Evolutionary conservation across 2,113 vertebrate species (phyloP).

Genomic region (Silurus asotus): DNA sequence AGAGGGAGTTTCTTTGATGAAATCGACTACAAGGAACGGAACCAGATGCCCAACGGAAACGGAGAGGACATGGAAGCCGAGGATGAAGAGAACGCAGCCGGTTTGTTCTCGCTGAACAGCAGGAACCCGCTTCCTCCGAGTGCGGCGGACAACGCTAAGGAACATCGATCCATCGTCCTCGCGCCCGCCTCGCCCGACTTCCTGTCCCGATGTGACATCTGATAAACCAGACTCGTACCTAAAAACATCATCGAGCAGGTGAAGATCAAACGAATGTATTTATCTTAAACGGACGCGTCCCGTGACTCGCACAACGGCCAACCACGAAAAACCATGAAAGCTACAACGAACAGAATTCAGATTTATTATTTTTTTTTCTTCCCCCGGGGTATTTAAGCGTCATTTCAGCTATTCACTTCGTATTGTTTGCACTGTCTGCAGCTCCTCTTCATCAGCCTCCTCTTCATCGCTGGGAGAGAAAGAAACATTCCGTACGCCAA

Average conservation of each 20-base stretch:
- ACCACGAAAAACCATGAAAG: not conserved
- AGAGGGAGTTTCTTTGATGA: conserved; percentile 56
- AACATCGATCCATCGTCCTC: conserved; percentile 60
- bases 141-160: conserved; percentile 54
- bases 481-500: conserved; percentile 46
- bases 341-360: not conserved
- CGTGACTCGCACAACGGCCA: not conserved
- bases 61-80: conserved; percentile 79
- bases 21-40: conserved; percentile 22
- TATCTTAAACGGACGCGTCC: not conserved
- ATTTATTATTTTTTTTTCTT: not conserved
- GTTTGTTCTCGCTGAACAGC: conserved; percentile 25
- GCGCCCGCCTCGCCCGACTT: conserved; percentile 59
- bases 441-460: not conserved
- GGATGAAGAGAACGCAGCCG: conserved; percentile 68
- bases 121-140: conserved; percentile 64
- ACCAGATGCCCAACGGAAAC: conserved; percentile 36
- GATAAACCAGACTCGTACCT: conserved; percentile 3
- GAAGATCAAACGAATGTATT: conserved; percentile 31
- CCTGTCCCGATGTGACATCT: conserved; percentile 71
- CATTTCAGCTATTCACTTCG: not conserved
- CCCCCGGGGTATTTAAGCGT: not conserved
- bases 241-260: conserved; percentile 1
- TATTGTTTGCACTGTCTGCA: conserved; percentile 29
- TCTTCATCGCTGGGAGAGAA: conserved; percentile 10